Base-by-base conservation (phyloP, 2,888 invertebrate species). In the Theretra japonica region DNA sequence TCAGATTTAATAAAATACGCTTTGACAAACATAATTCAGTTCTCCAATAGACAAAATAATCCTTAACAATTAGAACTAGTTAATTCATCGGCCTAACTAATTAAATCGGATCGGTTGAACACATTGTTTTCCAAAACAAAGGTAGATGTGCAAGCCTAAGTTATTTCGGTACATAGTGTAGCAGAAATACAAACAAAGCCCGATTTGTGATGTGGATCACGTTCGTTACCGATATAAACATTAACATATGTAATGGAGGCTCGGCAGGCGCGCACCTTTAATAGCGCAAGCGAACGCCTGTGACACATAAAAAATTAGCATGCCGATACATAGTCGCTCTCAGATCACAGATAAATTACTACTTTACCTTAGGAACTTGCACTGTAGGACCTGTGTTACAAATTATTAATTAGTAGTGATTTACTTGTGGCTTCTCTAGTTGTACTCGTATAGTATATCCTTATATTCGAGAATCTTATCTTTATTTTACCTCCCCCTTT, bases 181-280 rank as follows among this genome's bases (percentile, higher is more conserved):
- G 6, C 5, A 23, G 19, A 23, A 48, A 15, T 41, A 15, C 65
- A 23, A 65, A 65, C 21, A 21, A 21, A 33, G 41, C 23, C 0
- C 17, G 15, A 23, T 48, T 65, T 48, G 21, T 19, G 15, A 41
- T 65, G 65, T 2, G 15, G 23, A 23, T 65, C 65, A 48, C 65
- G 65, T 65, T 65, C 23, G 65, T 23, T 65, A 65, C 65, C 65
- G 41, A 65, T 65, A 17, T 65, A 65, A 58, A 65, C 65, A 65
- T 65, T 48, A 48, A 65, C 65, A 65, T 65, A 41, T 65, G 65
- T 65, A 23, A 65, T 48, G 65, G 65, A 65, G 65, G 65, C 65
- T 65, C 48, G 62, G 65, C 23, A n/a, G n/a, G 53, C 65, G 41
- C 23, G 41, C 48, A 48, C 65, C 65, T 48, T 23, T 23, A 65